Conservation (phyloP, 2,797 vertebrate species). For the Paramormyrops hopkinsi region DNA sequence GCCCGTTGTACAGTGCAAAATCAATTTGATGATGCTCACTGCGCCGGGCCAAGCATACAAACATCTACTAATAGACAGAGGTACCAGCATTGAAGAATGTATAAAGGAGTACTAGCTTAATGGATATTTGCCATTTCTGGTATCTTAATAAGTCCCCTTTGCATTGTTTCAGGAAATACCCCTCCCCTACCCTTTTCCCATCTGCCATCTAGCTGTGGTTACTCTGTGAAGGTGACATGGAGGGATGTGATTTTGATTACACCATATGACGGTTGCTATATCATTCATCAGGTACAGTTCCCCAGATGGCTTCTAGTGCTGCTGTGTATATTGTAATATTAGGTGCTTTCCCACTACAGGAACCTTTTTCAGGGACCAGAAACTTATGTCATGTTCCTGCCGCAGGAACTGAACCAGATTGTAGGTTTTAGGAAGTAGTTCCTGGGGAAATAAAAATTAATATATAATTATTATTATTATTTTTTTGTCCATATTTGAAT, state of each 20-base stretch:
- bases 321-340: background rate
- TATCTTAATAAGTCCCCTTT: background rate
- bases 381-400: background rate
- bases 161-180: conserved; percentile 39
- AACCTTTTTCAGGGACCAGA: background rate
- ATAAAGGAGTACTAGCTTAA: background rate
- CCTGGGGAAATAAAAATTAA: background rate
- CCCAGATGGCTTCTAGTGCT: background rate
- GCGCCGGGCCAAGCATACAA: conserved; percentile 46
- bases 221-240: conserved; percentile 46
- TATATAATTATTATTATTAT: background rate
- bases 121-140: background rate
- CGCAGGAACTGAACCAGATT: background rate
- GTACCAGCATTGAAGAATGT: conserved; percentile 33
- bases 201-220: conserved; percentile 56
- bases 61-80: conserved; percentile 55
- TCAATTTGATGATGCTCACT: conserved; percentile 52
- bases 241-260: conserved; percentile 48
- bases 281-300: conserved; percentile 54
- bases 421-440: background rate
- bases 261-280: conserved; percentile 60
- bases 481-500: background rate
- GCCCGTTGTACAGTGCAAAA: conserved; percentile 52
- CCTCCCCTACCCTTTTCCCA: conserved; percentile 54
- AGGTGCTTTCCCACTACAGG: background rate